Evolutionary conservation across 2,888 invertebrate genomes (phyloP).

Genomic region (Dicroscelio sp.): DNA sequence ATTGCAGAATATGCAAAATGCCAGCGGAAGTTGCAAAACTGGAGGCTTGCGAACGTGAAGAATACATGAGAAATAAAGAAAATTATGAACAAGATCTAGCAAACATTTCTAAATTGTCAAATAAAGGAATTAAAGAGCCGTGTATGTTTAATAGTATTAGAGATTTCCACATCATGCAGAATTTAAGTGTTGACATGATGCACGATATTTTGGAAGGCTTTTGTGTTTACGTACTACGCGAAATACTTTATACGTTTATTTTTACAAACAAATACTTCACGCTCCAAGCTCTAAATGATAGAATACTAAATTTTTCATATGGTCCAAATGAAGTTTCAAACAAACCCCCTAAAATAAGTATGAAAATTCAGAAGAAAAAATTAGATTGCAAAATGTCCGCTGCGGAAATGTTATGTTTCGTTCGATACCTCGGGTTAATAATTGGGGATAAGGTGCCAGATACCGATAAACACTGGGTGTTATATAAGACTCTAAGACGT

Average conservation of each 20-base stretch:
- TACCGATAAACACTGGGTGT: background rate
- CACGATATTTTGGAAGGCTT: constrained; percentile 3
- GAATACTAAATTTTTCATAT: background rate
- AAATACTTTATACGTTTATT: constrained; percentile 32
- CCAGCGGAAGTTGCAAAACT: background rate
- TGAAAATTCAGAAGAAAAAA: background rate
- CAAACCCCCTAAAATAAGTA: background rate
- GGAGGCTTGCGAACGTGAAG: background rate
- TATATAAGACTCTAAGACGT: background rate
- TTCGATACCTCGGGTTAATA: background rate
- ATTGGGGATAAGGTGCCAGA: constrained; percentile 34
- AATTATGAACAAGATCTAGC: background rate
- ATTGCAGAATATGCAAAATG: background rate
- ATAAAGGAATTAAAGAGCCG: constrained; percentile 7
- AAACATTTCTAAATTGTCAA: background rate
- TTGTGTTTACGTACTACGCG: background rate
- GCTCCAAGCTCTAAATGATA: background rate
- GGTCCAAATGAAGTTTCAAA: constrained; percentile 11
- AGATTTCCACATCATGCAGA: background rate
- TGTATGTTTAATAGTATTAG: background rate
- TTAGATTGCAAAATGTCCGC: background rate
- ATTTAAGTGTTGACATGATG: constrained; percentile 19
- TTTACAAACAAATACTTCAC: background rate
- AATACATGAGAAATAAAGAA: background rate
- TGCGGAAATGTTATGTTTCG: background rate